These are phyloP conservation scores for Hemithea aestivaria DNA, from an alignment of 2,888 invertebrate genomes.

Conservation along the genomic window DNA sequence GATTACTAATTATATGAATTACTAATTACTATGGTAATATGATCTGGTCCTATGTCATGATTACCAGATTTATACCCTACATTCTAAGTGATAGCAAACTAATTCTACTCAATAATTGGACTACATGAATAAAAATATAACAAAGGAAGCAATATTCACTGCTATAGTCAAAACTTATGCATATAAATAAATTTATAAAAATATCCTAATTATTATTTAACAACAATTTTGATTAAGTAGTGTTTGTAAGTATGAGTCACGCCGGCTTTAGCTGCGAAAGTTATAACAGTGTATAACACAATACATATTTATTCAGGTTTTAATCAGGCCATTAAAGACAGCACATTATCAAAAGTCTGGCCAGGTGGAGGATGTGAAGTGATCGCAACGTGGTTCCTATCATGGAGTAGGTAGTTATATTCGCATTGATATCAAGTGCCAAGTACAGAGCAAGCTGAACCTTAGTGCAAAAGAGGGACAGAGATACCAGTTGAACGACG, in stretches of 20 bases:
- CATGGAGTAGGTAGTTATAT: conserved; percentile 59
- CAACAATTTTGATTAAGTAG: conserved; percentile 10
- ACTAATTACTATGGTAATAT: too few species aligned
- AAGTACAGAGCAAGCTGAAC: conserved; percentile 66
- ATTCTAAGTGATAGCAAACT: too few species aligned
- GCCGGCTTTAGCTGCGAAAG: conserved; percentile 33
- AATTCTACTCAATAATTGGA: conserved; percentile 23
- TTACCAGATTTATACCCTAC: not conserved
- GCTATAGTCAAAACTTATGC: conserved; percentile 24
- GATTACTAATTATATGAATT: conserved; percentile 8
- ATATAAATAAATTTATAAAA: not conserved
- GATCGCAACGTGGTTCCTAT: conserved; percentile 50
- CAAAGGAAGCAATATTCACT: conserved; percentile 43
- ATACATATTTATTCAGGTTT: conserved; percentile 39
- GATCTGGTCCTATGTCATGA: not conserved
- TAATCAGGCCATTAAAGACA: conserved; percentile 32
- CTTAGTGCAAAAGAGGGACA: conserved; percentile 72
- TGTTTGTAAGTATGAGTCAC: conserved; percentile 43
- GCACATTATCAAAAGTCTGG: conserved; percentile 40
- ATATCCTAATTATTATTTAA: conserved; percentile 13
- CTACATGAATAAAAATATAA: conserved; percentile 21
- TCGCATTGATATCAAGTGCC: conserved; percentile 67
- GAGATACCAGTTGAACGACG: conserved; percentile 70
- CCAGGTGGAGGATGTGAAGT: conserved; percentile 45
- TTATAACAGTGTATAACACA: conserved; percentile 10